These are phyloP conservation scores for western clawed frog (Xenopus tropicalis) DNA, from an alignment of 2,113 vertebrate genomes.

Conservation along the genomic window DNA sequence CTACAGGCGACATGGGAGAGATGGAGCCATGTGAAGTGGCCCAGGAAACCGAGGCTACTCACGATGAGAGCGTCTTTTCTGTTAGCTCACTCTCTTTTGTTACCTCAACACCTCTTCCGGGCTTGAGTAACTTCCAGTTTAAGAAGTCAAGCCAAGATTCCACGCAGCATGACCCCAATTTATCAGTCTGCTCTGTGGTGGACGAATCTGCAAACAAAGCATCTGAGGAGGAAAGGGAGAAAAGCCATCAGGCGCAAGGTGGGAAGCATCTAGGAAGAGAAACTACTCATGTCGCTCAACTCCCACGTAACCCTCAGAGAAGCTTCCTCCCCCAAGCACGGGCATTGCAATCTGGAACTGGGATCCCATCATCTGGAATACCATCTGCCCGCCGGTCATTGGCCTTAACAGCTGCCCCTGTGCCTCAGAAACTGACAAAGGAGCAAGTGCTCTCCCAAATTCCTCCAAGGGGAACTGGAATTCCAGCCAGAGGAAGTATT, in stretches of 20 bases:
- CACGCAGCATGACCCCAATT: neutral
- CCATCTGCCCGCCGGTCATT: slow-evolving; percentile 1
- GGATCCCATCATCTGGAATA: neutral
- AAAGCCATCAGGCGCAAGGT: too few species aligned
- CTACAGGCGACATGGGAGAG: neutral
- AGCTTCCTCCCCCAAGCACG: neutral
- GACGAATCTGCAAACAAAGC: neutral
- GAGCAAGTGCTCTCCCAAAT: neutral
- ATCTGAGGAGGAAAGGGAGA: too few species aligned
- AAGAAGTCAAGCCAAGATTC: slow-evolving; percentile 8
- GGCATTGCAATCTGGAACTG: neutral
- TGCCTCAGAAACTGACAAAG: neutral
- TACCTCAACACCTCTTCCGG: slow-evolving; percentile 25
- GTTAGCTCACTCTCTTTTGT: slow-evolving; percentile 20
- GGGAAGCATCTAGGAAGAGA: neutral
- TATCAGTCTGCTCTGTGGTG: neutral
- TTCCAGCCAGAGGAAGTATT: slow-evolving; percentile 3
- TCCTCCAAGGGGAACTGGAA: neutral
- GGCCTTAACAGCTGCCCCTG: neutral
- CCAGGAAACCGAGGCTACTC: slow-evolving; percentile 8
- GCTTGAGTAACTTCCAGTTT: slow-evolving; percentile 22
- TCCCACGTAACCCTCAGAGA: neutral
- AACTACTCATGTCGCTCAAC: neutral
- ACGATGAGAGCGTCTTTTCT: slow-evolving; percentile 25
- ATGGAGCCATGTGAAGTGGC: neutral